A percentile compares a stretch with the other conserved stretches of the same genome.
These are phyloP conservation scores for Heterocephalus glaber DNA, from an alignment of 2,113 vertebrate species.

Conservation along the genomic window DNA sequence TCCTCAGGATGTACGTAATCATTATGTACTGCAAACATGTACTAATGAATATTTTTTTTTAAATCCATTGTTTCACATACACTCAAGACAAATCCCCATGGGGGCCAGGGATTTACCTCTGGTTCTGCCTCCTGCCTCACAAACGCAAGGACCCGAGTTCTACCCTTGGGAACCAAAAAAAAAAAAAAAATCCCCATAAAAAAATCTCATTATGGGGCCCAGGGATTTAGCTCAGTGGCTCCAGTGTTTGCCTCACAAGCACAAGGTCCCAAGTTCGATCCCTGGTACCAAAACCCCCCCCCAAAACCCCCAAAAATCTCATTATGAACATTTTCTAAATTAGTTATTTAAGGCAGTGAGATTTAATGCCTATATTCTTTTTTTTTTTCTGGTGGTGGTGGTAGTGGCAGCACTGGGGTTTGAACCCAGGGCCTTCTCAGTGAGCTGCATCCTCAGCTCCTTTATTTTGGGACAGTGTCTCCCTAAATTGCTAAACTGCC, in stretches of 20 bases:
- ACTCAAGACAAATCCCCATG: neutral
- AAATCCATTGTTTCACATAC: neutral
- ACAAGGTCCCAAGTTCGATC: too few species aligned
- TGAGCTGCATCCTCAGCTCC: neutral
- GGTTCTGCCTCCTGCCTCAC: too few species aligned
- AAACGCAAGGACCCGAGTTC: too few species aligned
- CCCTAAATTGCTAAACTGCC: neutral
- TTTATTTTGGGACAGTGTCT: neutral
- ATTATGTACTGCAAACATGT: neutral
- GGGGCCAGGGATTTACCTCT: too few species aligned
- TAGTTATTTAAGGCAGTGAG: neutral
- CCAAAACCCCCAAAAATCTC: neutral
- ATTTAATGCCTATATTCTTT: neutral
- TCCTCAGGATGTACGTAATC: neutral
- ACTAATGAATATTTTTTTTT: neutral
- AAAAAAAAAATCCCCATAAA: too few species aligned
- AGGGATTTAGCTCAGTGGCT: too few species aligned
- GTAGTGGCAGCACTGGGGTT: neutral
- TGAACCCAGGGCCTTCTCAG: neutral
- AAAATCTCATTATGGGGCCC: neutral
- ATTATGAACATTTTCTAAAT: slow-evolving; percentile 17
- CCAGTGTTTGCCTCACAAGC: too few species aligned
- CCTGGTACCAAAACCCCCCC: too few species aligned
- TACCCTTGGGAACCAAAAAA: too few species aligned
- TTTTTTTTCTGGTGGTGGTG: neutral